Percentiles rank a stretch among this genome's conserved stretches.
Conservation (phyloP, 2,113 vertebrate genomes). For the Ammodytes marinus region DNA sequence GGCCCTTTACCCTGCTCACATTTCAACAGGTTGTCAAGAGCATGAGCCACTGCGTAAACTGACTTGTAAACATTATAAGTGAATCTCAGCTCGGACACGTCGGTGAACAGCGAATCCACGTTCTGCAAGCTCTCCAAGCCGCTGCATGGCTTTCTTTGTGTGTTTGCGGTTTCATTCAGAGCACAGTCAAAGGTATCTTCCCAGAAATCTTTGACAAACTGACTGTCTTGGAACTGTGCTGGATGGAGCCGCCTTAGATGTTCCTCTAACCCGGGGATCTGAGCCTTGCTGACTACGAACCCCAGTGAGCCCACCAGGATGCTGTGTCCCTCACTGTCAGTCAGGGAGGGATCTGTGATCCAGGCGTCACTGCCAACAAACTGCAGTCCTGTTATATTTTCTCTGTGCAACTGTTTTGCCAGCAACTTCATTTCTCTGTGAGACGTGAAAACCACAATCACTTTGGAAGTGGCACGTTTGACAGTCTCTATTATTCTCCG, state of each 20-base stretch:
- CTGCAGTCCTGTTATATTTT: constrained; percentile 82
- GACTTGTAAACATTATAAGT: constrained; percentile 85
- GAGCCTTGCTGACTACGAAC: constrained; percentile 75
- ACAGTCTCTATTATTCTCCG: constrained; percentile 76
- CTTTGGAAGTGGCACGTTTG: constrained; percentile 79
- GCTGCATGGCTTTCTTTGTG: constrained; percentile 64
- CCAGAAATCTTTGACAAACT: constrained; percentile 85
- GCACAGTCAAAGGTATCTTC: constrained; percentile 81
- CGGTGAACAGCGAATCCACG: constrained; percentile 77
- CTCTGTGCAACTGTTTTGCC: constrained; percentile 71
- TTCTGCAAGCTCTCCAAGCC: constrained; percentile 78
- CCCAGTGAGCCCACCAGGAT: constrained; percentile 81
- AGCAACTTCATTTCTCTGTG: constrained; percentile 84
- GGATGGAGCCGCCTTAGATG: constrained; percentile 79
- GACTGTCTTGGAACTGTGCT: constrained; percentile 78
- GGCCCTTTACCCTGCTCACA: constrained; percentile 61
- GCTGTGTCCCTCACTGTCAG: constrained; percentile 64
- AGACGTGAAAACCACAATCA: constrained; percentile 84
- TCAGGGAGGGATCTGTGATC: constrained; percentile 84
- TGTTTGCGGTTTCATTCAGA: constrained; percentile 38
- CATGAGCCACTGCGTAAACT: constrained; percentile 83
- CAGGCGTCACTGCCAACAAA: constrained; percentile 87
- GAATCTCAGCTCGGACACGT: constrained; percentile 81
- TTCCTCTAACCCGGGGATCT: constrained; percentile 78
- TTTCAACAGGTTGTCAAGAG: constrained; percentile 78